These are phyloP conservation scores for Drosophila persimilis DNA, from an alignment of 1,140 invertebrate species.

Conservation along the genomic window DNA sequence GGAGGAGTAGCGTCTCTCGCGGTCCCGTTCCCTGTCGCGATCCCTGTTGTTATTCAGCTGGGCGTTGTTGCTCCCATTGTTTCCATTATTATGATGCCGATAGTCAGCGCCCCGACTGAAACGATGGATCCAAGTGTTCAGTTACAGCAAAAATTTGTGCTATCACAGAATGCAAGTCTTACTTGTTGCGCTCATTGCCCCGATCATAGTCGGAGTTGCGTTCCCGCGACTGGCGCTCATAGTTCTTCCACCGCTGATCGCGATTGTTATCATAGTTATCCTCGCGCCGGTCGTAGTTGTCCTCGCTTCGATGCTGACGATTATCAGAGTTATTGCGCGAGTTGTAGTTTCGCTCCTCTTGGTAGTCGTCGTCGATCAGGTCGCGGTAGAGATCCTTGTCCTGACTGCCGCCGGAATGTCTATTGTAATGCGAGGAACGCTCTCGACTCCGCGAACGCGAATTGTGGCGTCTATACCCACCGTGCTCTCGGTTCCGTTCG, in stretches of 20 bases:
- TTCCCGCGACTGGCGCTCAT: slow-evolving; percentile 52
- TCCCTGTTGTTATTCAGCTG: slow-evolving; percentile 7
- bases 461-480: slow-evolving; percentile 47
- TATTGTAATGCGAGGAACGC: slow-evolving; percentile 44
- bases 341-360: slow-evolving; percentile 57
- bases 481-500: slow-evolving; percentile 53
- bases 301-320: slow-evolving; percentile 54
- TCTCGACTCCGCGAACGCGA: slow-evolving; percentile 72
- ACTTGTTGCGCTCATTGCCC: slow-evolving; percentile 49
- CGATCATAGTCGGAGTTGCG: slow-evolving; percentile 55
- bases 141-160: not conserved
- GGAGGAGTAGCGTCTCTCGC: slow-evolving; percentile 48
- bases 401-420: slow-evolving; percentile 35
- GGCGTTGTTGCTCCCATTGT: slow-evolving; percentile 20
- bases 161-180: not conserved
- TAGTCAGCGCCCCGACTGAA: slow-evolving; percentile 29
- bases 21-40: slow-evolving; percentile 44
- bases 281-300: slow-evolving; percentile 22
- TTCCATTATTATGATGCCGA: slow-evolving; percentile 41
- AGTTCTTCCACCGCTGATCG: slow-evolving; percentile 13
- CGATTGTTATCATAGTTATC: slow-evolving; percentile 8
- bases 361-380: slow-evolving; percentile 75
- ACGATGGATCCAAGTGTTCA: not conserved
- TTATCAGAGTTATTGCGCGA: slow-evolving; percentile 43
- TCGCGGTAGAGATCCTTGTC: slow-evolving; percentile 79